These are phyloP conservation scores for Solen grandis DNA, from an alignment of 1,140 invertebrate species.

Conservation along the genomic window DNA sequence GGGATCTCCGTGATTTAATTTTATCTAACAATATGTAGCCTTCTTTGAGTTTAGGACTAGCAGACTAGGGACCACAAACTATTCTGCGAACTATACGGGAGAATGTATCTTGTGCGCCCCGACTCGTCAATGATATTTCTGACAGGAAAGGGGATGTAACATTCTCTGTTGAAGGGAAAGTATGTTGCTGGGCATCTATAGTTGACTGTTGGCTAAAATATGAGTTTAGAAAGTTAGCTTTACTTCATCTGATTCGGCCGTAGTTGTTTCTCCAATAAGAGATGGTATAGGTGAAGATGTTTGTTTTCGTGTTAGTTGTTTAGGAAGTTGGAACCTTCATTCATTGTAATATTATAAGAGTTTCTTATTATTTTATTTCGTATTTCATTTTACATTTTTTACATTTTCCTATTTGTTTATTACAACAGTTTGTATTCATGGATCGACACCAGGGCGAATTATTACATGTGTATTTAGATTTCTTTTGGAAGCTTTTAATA, in stretches of 20 bases:
- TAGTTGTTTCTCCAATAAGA: background rate
- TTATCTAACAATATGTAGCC: too few species aligned
- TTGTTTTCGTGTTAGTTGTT: background rate
- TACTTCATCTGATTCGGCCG: background rate
- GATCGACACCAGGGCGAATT: background rate
- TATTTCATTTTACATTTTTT: background rate
- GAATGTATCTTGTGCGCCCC: conserved; percentile 1
- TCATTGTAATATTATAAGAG: too few species aligned
- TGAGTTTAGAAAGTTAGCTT: background rate
- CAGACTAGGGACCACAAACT: conserved; percentile 3
- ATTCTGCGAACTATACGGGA: background rate
- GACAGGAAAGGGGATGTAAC: background rate
- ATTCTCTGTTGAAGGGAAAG: background rate
- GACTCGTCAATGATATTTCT: background rate
- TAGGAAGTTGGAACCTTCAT: background rate
- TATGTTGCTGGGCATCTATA: background rate
- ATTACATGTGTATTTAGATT: conserved; percentile 45
- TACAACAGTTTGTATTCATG: conserved; percentile 36
- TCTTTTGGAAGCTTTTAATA: background rate
- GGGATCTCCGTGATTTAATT: too few species aligned
- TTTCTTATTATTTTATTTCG: too few species aligned
- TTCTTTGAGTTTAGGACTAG: conserved; percentile 18
- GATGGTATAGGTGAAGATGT: conserved; percentile 4
- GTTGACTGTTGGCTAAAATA: conserved; percentile 1
- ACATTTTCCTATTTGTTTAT: background rate